Evolutionary conservation across 2,888 invertebrate species (phyloP).

Genomic region (Philopedon plagiatum): DNA sequence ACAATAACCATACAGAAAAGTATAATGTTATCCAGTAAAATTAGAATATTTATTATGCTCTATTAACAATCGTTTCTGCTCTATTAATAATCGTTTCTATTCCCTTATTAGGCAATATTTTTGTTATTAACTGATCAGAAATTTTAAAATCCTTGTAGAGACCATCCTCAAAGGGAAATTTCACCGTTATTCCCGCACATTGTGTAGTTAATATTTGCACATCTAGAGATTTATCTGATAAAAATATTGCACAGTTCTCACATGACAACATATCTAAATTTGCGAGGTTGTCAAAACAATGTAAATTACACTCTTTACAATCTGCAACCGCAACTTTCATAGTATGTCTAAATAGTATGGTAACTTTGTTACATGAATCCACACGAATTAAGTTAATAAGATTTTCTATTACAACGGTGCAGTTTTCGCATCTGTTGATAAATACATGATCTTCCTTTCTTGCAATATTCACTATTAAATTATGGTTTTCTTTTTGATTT

Average conservation of each 20-base stretch:
- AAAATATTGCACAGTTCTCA: slow-evolving; percentile 39
- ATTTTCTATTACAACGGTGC: slow-evolving; percentile 45
- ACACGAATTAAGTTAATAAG: slow-evolving; percentile 27
- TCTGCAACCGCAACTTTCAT: slow-evolving; percentile 20
- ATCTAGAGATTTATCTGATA: slow-evolving; percentile 46
- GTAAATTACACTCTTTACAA: slow-evolving; percentile 40
- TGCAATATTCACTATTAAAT: slow-evolving; percentile 42
- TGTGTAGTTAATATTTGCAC: slow-evolving; percentile 27
- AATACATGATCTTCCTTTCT: slow-evolving; percentile 35
- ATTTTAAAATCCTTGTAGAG: slow-evolving; percentile 39
- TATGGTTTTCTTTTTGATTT: slow-evolving; percentile 42
- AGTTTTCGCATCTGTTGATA: slow-evolving; percentile 40
- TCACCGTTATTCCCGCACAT: slow-evolving; percentile 30
- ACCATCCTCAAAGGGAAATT: slow-evolving; percentile 46
- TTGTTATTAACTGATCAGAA: slow-evolving; percentile 24
- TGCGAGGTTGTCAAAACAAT: slow-evolving; percentile 43
- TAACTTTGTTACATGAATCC: slow-evolving; percentile 39
- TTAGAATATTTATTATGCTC: neutral
- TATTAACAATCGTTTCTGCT: neutral
- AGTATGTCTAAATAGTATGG: slow-evolving; percentile 34
- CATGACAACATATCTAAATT: slow-evolving; percentile 32
- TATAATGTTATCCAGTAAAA: neutral
- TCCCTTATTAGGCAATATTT: slow-evolving; percentile 42
- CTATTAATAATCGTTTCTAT: slow-evolving; percentile 26
- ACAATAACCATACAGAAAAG: neutral